Conservation (phyloP, 2,797 vertebrate genomes). For the Pyrocephalus nanus region DNA sequence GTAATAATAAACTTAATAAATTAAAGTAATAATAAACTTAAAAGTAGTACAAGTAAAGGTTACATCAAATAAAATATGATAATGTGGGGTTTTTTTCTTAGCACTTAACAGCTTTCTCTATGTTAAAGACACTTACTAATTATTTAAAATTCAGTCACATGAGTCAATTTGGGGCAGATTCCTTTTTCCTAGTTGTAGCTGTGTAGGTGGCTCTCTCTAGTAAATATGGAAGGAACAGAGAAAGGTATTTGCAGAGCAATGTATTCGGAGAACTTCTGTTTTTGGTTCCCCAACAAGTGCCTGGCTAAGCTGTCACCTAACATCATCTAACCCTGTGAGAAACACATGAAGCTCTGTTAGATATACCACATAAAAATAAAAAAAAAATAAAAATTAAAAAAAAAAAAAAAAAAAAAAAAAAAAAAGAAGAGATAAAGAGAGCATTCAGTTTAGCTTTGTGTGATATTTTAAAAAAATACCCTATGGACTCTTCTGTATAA, state of each 20-base stretch:
- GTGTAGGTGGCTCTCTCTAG: not conserved
- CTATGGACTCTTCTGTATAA: not conserved
- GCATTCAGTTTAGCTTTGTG: constrained; percentile 10
- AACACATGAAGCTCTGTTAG: not conserved
- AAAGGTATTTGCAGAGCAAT: not conserved
- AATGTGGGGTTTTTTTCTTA: not conserved
- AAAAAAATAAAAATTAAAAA: not conserved
- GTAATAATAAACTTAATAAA: not conserved
- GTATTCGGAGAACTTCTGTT: not conserved
- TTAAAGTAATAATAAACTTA: not conserved
- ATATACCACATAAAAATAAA: not conserved
- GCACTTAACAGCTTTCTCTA: not conserved
- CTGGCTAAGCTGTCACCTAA: not conserved
- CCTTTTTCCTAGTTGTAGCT: not conserved
- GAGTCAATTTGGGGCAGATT: not conserved
- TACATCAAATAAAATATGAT: not conserved
- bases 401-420: constrained; percentile 8
- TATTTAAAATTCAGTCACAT: not conserved
- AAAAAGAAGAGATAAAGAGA: not conserved
- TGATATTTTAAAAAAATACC: constrained; percentile 19
- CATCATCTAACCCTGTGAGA: not conserved
- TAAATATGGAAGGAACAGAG: not conserved
- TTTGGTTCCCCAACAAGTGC: not conserved
- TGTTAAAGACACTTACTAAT: not conserved
- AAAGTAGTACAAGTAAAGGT: not conserved